phyloP scores from a whole-genome alignment of 2,113 vertebrate genomes.

The Podarcis cretensis region DNA sequence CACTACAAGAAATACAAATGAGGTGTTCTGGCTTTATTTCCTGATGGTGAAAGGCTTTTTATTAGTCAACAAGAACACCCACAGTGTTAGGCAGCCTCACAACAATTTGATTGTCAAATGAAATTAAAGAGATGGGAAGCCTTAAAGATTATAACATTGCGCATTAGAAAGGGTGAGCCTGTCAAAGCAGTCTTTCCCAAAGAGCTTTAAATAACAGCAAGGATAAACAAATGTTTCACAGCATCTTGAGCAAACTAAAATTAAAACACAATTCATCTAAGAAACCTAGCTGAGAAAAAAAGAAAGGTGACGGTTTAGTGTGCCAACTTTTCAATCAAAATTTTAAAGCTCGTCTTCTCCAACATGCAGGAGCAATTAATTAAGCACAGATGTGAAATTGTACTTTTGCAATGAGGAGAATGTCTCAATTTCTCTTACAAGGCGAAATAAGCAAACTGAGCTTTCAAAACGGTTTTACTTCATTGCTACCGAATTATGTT shows the following conservation, averaged over 20 bases:
- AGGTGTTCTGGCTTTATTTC: conserved; percentile 66
- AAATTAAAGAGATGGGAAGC: not conserved
- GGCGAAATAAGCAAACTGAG: not conserved
- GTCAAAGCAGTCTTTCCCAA: not conserved
- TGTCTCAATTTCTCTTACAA: not conserved
- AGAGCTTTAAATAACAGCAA: not conserved
- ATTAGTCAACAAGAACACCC: conserved; percentile 50
- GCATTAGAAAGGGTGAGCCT: conserved; percentile 7
- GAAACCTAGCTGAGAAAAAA: not conserved
- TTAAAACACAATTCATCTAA: not conserved
- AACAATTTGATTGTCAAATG: conserved; percentile 35
- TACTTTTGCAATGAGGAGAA: not conserved
- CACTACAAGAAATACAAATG: conserved; percentile 27
- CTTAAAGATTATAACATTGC: not conserved
- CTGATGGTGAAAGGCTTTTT: conserved; percentile 65
- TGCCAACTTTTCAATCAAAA: not conserved
- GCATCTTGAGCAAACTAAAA: not conserved
- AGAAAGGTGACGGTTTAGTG: not conserved
- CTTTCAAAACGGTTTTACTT: conserved; percentile 33
- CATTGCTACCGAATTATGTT: conserved; percentile 56
- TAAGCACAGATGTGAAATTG: not conserved
- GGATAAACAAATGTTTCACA: not conserved
- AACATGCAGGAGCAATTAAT: not conserved
- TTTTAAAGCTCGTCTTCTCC: not conserved
- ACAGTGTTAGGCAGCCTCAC: conserved; percentile 18